Evolutionary conservation across 2,888 invertebrate species (phyloP).

Genomic region (Gymnocheta viridis): DNA sequence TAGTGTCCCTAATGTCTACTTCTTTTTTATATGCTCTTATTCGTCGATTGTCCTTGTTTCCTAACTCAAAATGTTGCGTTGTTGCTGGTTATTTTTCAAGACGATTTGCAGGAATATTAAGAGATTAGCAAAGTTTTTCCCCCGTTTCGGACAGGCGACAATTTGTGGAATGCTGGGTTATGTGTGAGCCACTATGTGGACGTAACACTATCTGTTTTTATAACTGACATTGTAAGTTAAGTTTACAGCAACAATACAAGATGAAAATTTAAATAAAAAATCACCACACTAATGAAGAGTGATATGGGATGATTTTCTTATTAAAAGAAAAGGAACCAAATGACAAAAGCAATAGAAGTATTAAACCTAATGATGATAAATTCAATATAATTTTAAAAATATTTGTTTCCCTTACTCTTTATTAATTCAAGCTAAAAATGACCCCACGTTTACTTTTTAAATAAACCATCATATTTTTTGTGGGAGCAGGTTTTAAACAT

Average conservation of each 20-base stretch:
- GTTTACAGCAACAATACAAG: neutral
- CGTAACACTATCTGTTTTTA: neutral
- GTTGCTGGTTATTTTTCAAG: conserved; percentile 45
- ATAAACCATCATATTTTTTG: neutral
- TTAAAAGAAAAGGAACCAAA: neutral
- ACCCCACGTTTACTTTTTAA: neutral
- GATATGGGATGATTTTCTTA: conserved; percentile 48
- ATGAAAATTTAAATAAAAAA: conserved; percentile 49
- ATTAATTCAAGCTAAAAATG: neutral
- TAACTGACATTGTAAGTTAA: conserved; percentile 7
- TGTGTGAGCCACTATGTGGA: conserved; percentile 18
- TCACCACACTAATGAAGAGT: conserved; percentile 60
- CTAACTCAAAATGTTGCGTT: conserved; percentile 14
- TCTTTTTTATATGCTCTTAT: conserved; percentile 52
- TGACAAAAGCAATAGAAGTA: neutral
- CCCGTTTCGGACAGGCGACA: conserved; percentile 45
- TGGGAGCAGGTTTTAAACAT: neutral
- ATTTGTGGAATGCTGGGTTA: conserved; percentile 52
- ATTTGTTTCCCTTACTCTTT: neutral
- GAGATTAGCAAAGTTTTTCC: conserved; percentile 69
- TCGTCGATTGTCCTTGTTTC: conserved; percentile 27
- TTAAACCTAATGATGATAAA: conserved; percentile 66
- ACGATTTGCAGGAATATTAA: conserved; percentile 72
- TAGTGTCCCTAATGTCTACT: conserved; percentile 57
- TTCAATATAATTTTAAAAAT: conserved; percentile 30